Conservation (phyloP, 2,888 invertebrate species). For the Cinara cedri region DNA sequence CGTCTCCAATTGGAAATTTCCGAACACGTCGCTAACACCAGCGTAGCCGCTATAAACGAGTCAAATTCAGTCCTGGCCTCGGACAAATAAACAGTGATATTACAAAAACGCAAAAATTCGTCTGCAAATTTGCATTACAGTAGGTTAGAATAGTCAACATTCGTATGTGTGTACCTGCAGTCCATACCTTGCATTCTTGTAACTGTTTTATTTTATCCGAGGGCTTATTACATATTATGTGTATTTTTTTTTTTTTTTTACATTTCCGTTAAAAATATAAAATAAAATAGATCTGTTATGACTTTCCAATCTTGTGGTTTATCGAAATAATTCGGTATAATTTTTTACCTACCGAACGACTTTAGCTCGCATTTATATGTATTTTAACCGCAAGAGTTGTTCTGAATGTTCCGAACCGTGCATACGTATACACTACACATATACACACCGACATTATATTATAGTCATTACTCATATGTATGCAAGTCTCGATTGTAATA, state of each 20-base stretch:
- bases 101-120: too few relatives aligned
- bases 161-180: too few relatives aligned
- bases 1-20: too few relatives aligned
- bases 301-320: slow-evolving; percentile 37
- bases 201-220: too few relatives aligned
- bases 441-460: background rate
- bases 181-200: too few relatives aligned
- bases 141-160: too few relatives aligned
- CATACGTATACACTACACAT: background rate
- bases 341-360: background rate
- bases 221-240: too few relatives aligned
- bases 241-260: background rate
- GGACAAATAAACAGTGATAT: too few relatives aligned
- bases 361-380: background rate
- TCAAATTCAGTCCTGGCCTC: too few relatives aligned
- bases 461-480: background rate
- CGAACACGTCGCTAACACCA: too few relatives aligned
- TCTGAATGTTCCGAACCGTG: background rate
- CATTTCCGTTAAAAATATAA: background rate
- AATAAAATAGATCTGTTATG: background rate
- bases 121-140: too few relatives aligned
- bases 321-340: background rate
- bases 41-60: too few relatives aligned
- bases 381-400: slow-evolving; percentile 12
- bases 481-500: background rate